Conservation (phyloP, 2,888 invertebrate species). For the Orthosia gothica region DNA sequence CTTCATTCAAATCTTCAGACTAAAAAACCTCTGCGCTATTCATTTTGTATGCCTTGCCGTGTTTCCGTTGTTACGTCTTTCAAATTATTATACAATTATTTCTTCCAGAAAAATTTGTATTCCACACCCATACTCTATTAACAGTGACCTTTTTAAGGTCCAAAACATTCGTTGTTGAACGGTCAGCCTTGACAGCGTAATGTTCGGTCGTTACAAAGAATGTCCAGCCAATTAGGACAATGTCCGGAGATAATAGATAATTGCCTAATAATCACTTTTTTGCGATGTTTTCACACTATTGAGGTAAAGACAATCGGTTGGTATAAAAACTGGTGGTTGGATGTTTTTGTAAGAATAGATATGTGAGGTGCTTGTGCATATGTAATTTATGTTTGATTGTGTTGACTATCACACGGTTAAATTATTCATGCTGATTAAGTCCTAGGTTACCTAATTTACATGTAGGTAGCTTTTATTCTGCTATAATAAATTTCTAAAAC, state of each 20-base stretch:
- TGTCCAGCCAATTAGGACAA: constrained; percentile 51
- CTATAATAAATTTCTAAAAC: neutral
- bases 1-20: neutral
- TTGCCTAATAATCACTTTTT: constrained; percentile 55
- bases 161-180: constrained; percentile 19
- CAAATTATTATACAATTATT: constrained; percentile 35
- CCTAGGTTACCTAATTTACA: neutral
- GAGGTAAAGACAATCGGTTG: constrained; percentile 41
- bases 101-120: constrained; percentile 50
- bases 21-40: neutral
- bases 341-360: constrained; percentile 32
- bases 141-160: constrained; percentile 51
- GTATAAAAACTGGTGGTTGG: constrained; percentile 21
- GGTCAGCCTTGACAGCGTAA: constrained; percentile 50
- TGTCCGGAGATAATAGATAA: constrained; percentile 54
- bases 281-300: constrained; percentile 53
- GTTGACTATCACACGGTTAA: constrained; percentile 28
- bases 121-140: constrained; percentile 32
- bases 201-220: constrained; percentile 36
- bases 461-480: neutral
- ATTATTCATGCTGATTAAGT: neutral
- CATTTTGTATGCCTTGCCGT: neutral
- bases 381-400: constrained; percentile 52
- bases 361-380: constrained; percentile 16
- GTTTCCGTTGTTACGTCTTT: neutral